Evolutionary conservation across 2,797 vertebrate species (phyloP).

Genomic region (Balearica regulorum): DNA sequence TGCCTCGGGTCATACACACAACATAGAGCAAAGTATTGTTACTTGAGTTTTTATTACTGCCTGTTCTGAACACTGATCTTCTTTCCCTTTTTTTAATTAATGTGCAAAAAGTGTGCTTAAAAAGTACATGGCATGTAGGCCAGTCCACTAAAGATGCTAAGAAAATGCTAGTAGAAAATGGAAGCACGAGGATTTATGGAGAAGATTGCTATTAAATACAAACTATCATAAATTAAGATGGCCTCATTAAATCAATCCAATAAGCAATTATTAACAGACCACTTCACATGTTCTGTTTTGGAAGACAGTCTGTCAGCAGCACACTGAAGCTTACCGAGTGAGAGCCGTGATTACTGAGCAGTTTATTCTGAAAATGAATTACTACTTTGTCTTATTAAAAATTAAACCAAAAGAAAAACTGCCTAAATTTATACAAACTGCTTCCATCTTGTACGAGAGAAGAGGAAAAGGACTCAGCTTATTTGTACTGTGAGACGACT

Average conservation of each 20-base stretch:
- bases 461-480: not conserved
- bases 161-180: not conserved
- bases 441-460: not conserved
- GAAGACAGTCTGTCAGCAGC: not conserved
- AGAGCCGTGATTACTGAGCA: not conserved
- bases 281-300: not conserved
- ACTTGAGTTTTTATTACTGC: not conserved
- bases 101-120: not conserved
- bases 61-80: not conserved
- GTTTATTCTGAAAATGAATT: slow-evolving; percentile 35
- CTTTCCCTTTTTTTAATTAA: not conserved
- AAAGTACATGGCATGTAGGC: not conserved
- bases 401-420: not conserved
- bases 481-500: not conserved
- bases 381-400: not conserved
- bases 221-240: not conserved
- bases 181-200: not conserved
- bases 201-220: not conserved
- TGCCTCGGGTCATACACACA: rapidly evolving
- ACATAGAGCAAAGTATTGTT: not conserved
- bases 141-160: not conserved
- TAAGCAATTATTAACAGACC: not conserved
- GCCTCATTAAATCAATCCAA: not conserved
- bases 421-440: not conserved
- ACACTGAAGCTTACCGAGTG: not conserved